Base-by-base conservation (phyloP, 2,113 vertebrate species). In the Pomatostomus ruficeps region DNA sequence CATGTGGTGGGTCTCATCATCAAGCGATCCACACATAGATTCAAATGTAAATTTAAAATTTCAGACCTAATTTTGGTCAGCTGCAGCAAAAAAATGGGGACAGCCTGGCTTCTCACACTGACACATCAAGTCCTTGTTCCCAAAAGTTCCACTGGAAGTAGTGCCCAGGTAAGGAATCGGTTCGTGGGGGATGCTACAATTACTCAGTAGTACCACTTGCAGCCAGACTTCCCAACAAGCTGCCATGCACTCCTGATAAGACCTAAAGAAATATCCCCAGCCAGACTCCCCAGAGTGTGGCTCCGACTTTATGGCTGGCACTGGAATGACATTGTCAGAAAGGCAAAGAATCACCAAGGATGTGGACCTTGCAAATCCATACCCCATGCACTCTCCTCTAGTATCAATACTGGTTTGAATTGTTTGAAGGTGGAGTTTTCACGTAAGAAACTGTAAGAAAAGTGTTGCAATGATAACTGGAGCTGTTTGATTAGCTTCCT, bases 311-410 rank as follows among this genome's bases (percentile, higher is more conserved):
- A 51, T 18, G 29, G 25, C 43, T 80, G 33, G 18, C 33, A 12
- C 49, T 54, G 43, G 61, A 68, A 36, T 38, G 16, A 61, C 45
- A 29, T 3, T 26, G 9, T 24, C 36, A 77, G 62, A 80, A 86
- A 71, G 0, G 2, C 46, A 77, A 70, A 85, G 80, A 36, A 48
- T 48, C n/a, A 59, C 45, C 45, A 68, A 21, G 25, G 38, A 28
- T 2, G 3, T 0, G 0, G 17, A 65, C 36, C 22, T 12, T 55
- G 26, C 45, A 85, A 59, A 78, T 43, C 40, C 42, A 5, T 14
- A 78, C 8, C 8, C 10, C 5, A 2, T 0, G 0, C 58, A 71
- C 40, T 55, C 18, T 76, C 25, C 15, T 36, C 52, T 51, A 15
- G 16, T 67, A 22, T n/a, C 67, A 72, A 13, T 33, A 52, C 14